Evolutionary conservation across 1,140 invertebrate species (phyloP), one percentile per base, ranked within the genome.

Genomic region (Aphidius ervi): DNA sequence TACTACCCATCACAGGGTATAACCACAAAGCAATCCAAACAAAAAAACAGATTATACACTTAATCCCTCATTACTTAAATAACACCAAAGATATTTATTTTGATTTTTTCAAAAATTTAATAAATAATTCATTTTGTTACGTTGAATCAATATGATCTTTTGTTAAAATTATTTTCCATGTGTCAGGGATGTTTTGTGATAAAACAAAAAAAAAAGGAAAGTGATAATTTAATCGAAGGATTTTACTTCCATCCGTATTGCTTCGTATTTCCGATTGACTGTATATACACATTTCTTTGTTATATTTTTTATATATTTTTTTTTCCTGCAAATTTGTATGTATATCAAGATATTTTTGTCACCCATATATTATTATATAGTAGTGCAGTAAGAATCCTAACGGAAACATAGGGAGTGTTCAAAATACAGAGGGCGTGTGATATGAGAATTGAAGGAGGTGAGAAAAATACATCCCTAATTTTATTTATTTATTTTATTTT

Each of bases 201-300:
- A 16, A 16, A 16, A n/a, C n/a, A n/a, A 16, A 16, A 16, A 16
- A 16, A 16, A 16, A 16, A 16, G 16, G 16, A 16, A 16, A 16
- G 53, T 20, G n/a, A 55, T 10, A 55, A 55, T 55, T 55, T 42
- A 42, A 6, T 41, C 39, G 7, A 55, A 42, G 6, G 53, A 16
- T 8, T 16, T 58, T 61, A 47, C 59, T 61, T 61, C 56, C 20
- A 46, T 23, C 39, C 50, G 55, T 52, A 58, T 65, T 52, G 56
- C 56, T 56, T 52, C 54, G 57, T 41, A 57, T 59, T 65, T 65
- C 63, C 63, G 56, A 60, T 62, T 56, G 49, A 56, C 23, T 49
- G 59, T 64, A 46, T 52, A 56, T 65, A 52, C 47, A 31, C 23
- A 39, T 40, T 31, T 43, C 42, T 10, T 43, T 10, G 42, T 43